Conservation (phyloP, 2,113 vertebrate genomes). For the Pelvicachromis taeniatus region DNA sequence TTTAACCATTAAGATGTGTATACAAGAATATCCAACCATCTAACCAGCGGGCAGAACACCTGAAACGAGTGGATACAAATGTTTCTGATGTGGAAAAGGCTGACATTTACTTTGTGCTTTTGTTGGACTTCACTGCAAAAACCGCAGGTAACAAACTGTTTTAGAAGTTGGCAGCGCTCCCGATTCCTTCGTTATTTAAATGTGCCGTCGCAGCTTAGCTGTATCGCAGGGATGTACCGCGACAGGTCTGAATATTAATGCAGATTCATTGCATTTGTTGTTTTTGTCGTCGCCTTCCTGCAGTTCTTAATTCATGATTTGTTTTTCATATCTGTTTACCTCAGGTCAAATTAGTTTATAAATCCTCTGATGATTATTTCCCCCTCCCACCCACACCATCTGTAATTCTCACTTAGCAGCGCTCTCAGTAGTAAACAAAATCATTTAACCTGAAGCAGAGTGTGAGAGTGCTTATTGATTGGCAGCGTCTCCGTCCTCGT, state of each 20-base stretch:
- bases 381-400: neutral
- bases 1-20: neutral
- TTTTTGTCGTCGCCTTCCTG: neutral
- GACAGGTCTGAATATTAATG: neutral
- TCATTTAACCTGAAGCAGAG: neutral
- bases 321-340: neutral
- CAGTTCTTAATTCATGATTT: neutral
- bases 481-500: neutral
- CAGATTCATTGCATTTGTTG: neutral
- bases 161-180: neutral
- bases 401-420: neutral
- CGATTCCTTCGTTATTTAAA: neutral
- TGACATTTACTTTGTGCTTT: neutral
- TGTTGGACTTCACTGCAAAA: neutral
- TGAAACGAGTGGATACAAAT: neutral
- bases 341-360: neutral
- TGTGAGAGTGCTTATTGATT: neutral
- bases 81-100: neutral
- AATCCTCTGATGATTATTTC: neutral
- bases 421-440: neutral
- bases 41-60: neutral
- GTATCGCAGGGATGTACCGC: neutral
- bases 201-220: fast-evolving
- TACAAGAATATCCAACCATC: neutral
- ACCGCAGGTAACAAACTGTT: neutral